Base-by-base conservation (phyloP, 1,140 invertebrate genomes). In the Ceratina japonica region DNA sequence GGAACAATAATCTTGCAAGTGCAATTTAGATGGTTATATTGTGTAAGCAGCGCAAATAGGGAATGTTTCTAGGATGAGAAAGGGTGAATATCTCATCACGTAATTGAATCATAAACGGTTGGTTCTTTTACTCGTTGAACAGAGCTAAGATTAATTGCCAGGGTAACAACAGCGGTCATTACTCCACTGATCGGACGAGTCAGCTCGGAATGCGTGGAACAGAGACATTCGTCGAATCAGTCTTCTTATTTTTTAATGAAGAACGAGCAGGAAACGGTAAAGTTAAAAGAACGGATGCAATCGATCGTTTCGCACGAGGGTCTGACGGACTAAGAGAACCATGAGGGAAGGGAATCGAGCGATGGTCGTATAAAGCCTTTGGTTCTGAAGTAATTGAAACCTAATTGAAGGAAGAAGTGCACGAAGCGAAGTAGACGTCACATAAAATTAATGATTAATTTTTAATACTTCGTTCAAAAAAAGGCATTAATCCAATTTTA, bases 291-390 rank as follows among this genome's bases (percentile, higher is more conserved):
- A 44, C 37, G 27, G 15, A 65, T 70, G 18, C 49, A 52, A 52
- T 27, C n/a, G 65, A 68, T 18, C 16, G 7, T 24, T 68, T 52
- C 22, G 20, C 18, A 16, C 62, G 20, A 63, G 31, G 24, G 5
- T 16, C 20, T 58, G 62, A 15, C 51, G 72, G 68, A 84, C 63
- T 84, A 80, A 83, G 66, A 68, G 16, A 80, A 84, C 31, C 13
- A 49, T 73, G n/a, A 27, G 13, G 51, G 16, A 3, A 27, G 20
- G 54, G 3, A 24, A 13, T 15, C 37, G 8, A 15, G 59, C 20
- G 27, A 58, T 61, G 63, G 31, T 44, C 22, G 5, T 78, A 74
- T 27, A 37, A 81, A 79, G 61, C 24, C 65, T 62, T 75, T 51
- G 56, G 12, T 44, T 27, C 52, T n/a, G 65, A 8, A 54, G 37